Evolutionary conservation across 1,140 invertebrate genomes (phyloP).

Genomic region (Pseudachorutes palmiensis): DNA sequence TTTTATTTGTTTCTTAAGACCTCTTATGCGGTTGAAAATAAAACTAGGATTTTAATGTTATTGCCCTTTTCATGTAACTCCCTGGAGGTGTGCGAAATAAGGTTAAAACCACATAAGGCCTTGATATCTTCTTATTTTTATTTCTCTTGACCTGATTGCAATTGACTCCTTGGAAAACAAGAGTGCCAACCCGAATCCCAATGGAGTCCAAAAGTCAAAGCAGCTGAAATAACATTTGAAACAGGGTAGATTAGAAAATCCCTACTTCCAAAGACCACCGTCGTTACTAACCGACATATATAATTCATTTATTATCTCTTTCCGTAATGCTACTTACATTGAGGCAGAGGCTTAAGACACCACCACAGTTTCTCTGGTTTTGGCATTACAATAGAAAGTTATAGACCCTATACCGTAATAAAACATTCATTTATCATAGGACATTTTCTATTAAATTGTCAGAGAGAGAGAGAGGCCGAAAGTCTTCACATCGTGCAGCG

Average conservation of each 20-base stretch:
- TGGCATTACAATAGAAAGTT: conserved; percentile 3
- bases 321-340: neutral
- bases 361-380: too few species aligned
- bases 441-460: conserved; percentile 12
- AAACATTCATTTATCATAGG: conserved; percentile 12
- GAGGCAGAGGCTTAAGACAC: neutral
- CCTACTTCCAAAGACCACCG: neutral
- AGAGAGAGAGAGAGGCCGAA: neutral
- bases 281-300: neutral
- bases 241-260: neutral
- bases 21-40: neutral
- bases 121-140: neutral
- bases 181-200: too few species aligned
- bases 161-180: neutral
- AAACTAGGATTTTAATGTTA: neutral
- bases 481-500: too few species aligned
- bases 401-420: neutral
- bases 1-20: too few species aligned
- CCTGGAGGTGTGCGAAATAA: neutral
- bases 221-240: too few species aligned
- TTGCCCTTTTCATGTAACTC: neutral
- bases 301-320: conserved; percentile 12
- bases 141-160: neutral
- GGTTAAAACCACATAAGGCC: neutral
- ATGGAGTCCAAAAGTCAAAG: neutral